Evolutionary conservation across 2,113 vertebrate genomes (phyloP).

Genomic region (Saiga tatarica): DNA sequence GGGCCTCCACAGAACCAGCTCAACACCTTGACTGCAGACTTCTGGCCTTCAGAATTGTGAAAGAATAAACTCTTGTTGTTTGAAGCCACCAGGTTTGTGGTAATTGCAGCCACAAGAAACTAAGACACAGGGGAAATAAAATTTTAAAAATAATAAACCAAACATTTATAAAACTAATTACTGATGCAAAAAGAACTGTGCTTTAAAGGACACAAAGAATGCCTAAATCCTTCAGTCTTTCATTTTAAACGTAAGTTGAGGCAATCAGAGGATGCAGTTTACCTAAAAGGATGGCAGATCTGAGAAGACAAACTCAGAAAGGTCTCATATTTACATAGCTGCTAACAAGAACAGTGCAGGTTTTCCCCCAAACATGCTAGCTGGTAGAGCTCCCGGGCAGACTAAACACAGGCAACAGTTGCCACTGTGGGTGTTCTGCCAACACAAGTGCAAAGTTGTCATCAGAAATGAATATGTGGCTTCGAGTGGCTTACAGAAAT

Average conservation of each 20-base stretch:
- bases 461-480: constrained; percentile 70
- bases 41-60: not conserved
- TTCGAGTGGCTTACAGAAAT: constrained; percentile 62
- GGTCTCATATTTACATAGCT: constrained; percentile 63
- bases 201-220: constrained; percentile 32
- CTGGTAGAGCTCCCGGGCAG: constrained; percentile 62
- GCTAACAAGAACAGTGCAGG: constrained; percentile 54
- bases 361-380: constrained; percentile 43
- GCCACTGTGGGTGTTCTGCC: constrained; percentile 74
- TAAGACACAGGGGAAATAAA: not conserved
- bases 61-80: not conserved
- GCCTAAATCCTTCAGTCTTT: constrained; percentile 20
- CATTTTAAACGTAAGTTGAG: constrained; percentile 38
- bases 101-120: not conserved
- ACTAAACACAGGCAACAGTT: constrained; percentile 74
- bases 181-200: not conserved
- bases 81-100: not conserved
- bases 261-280: not conserved
- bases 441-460: constrained; percentile 74
- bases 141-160: not conserved
- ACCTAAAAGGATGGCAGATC: constrained; percentile 19
- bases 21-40: not conserved
- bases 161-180: not conserved
- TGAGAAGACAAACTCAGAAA: constrained; percentile 44
- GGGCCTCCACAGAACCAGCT: not conserved